A percentile compares a stretch with the other conserved stretches of the same genome.
Evolutionary conservation across 2,113 vertebrate species (phyloP).

Genomic region (Notechis scutatus): DNA sequence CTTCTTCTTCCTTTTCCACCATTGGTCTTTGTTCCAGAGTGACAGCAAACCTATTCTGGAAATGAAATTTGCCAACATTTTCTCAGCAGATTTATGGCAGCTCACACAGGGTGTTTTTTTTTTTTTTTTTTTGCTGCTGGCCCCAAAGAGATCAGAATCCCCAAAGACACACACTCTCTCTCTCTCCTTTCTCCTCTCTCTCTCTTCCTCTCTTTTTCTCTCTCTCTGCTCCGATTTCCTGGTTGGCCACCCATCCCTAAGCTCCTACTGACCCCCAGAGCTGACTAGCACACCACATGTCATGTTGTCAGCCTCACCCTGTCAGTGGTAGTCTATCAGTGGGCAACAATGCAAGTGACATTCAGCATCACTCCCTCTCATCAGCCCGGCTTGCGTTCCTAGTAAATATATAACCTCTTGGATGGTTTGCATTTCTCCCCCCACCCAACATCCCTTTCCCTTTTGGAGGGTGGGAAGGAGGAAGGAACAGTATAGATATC

Average conservation of each 20-base stretch:
- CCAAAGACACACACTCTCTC: not conserved
- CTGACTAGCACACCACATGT: not conserved
- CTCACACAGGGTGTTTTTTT: conserved; percentile 11
- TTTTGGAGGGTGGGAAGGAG: too few species aligned
- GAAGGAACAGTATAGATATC: accelerated
- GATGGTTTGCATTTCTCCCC: accelerated
- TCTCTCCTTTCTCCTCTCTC: not conserved
- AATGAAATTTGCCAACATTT: not conserved
- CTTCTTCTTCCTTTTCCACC: not conserved
- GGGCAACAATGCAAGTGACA: conserved; percentile 24
- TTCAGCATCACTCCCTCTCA: conserved; percentile 6
- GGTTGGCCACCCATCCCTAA: conserved; percentile 30
- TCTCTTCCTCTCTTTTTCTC: not conserved
- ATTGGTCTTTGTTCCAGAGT: conserved; percentile 3
- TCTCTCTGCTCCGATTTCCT: conserved; percentile 33
- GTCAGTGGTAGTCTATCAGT: conserved; percentile 10
- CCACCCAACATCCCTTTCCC: not conserved
- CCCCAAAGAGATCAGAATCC: conserved; percentile 19
- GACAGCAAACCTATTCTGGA: not conserved
- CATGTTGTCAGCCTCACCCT: conserved; percentile 29
- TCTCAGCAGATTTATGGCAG: conserved; percentile 1
- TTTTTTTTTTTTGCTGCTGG: conserved; percentile 2
- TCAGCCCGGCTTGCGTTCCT: not conserved
- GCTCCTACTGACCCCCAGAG: conserved; percentile 20
- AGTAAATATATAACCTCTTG: not conserved